Conservation (phyloP, 2,113 vertebrate genomes). For the Sinocyclocheilus anophthalmus region DNA sequence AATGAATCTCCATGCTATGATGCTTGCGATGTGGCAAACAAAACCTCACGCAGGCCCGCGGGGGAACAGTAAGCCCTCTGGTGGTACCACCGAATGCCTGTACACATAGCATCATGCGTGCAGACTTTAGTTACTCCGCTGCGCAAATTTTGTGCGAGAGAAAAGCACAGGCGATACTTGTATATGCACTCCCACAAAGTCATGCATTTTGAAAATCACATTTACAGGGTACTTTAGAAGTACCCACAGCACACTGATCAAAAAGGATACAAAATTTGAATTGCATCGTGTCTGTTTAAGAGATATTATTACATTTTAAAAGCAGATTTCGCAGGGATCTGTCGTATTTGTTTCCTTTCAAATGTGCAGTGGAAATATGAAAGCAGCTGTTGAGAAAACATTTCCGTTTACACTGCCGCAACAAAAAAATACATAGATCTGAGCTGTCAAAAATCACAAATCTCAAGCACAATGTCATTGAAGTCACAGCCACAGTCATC, state of each 20-base stretch:
- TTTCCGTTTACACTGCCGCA: slow-evolving; percentile 54
- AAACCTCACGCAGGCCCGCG: neutral
- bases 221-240: neutral
- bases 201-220: neutral
- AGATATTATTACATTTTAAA: slow-evolving; percentile 56
- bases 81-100: slow-evolving; percentile 55
- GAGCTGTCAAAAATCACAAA: slow-evolving; percentile 58
- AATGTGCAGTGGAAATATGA: slow-evolving; percentile 51
- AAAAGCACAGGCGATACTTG: neutral
- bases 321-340: slow-evolving; percentile 72
- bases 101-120: neutral
- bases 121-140: neutral
- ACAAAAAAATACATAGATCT: slow-evolving; percentile 46
- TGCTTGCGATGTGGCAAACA: slow-evolving; percentile 49
- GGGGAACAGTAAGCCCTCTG: slow-evolving; percentile 71
- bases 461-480: slow-evolving; percentile 61
- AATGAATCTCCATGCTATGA: slow-evolving; percentile 57
- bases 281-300: slow-evolving; percentile 3
- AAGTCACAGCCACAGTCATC: slow-evolving; percentile 62
- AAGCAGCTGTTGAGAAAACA: slow-evolving; percentile 59
- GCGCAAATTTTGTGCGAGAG: neutral
- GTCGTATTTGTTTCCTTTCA: slow-evolving; percentile 67
- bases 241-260: neutral
- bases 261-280: neutral
- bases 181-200: neutral